A percentile compares a stretch with the other conserved stretches of the same genome.
Evolutionary conservation across 2,888 invertebrate genomes (phyloP).

Genomic region (Phania funesta): DNA sequence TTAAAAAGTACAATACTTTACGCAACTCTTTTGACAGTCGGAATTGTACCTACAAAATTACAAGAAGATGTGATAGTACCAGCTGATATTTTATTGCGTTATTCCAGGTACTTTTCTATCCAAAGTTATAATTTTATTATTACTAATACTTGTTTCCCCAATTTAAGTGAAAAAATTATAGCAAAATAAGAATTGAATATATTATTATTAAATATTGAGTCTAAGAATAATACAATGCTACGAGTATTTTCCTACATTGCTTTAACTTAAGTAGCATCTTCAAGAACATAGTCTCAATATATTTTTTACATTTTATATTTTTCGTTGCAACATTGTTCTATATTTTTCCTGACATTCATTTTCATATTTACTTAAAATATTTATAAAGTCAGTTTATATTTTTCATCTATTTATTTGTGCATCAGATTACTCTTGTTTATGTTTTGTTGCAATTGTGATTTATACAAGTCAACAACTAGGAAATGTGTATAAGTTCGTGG

Average conservation of each 20-base stretch:
- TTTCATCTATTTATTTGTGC: not conserved
- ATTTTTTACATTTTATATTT: not conserved
- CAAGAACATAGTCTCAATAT: not conserved
- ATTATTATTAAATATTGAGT: not conserved
- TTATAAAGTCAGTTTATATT: not conserved
- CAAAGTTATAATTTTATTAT: too few relatives aligned
- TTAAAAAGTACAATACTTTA: too few relatives aligned
- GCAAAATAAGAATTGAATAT: not conserved
- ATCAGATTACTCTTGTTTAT: not conserved
- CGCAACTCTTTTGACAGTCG: too few relatives aligned
- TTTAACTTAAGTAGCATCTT: not conserved
- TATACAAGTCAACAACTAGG: not conserved
- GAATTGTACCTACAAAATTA: too few relatives aligned
- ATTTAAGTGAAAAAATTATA: too few relatives aligned
- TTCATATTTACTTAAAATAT: conserved; percentile 3
- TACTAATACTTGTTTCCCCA: too few relatives aligned
- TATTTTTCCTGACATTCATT: not conserved
- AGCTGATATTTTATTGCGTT: too few relatives aligned
- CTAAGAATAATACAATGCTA: not conserved
- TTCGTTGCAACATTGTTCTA: not conserved
- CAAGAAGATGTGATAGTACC: too few relatives aligned
- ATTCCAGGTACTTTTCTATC: too few relatives aligned
- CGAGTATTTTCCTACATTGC: conserved; percentile 3
- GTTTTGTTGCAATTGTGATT: not conserved
- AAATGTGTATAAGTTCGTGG: not conserved